A percentile compares a stretch with the other conserved stretches of the same genome.
Conservation (phyloP, 1,140 invertebrate species). For the Pteromalus puparum region DNA sequence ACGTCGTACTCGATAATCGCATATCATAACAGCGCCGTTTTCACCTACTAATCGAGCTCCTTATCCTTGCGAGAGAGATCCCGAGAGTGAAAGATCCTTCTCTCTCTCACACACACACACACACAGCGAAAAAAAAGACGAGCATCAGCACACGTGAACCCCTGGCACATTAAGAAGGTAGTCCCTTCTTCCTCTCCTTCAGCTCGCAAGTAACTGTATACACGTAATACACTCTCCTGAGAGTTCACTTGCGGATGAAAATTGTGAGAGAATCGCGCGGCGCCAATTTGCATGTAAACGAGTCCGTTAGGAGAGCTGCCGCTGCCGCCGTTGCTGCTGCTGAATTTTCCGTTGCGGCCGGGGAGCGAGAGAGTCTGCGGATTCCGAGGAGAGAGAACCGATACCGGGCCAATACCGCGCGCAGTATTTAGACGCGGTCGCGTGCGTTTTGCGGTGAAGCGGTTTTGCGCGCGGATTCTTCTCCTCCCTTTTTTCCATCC, state of each 20-base stretch:
- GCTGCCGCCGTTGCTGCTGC: background rate
- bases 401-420: background rate
- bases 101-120: too few relatives aligned
- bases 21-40: background rate
- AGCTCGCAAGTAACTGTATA: background rate
- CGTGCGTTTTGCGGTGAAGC: slow-evolving; percentile 35
- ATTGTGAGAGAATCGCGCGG: slow-evolving; percentile 39
- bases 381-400: background rate
- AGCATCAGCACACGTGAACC: background rate
- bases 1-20: too few relatives aligned
- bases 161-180: background rate
- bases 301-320: slow-evolving; percentile 40
- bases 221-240: background rate
- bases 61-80: too few relatives aligned
- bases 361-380: too few relatives aligned
- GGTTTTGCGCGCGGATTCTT: slow-evolving; percentile 47
- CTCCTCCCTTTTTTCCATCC: background rate
- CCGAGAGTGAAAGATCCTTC: too few relatives aligned
- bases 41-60: background rate
- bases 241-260: background rate
- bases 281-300: slow-evolving; percentile 51
- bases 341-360: background rate
- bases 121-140: background rate
- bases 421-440: slow-evolving; percentile 12
- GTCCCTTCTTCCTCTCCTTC: background rate